Evolutionary conservation across 2,888 invertebrate species (phyloP).

Genomic region (Lepidocyrtoides sp.): DNA sequence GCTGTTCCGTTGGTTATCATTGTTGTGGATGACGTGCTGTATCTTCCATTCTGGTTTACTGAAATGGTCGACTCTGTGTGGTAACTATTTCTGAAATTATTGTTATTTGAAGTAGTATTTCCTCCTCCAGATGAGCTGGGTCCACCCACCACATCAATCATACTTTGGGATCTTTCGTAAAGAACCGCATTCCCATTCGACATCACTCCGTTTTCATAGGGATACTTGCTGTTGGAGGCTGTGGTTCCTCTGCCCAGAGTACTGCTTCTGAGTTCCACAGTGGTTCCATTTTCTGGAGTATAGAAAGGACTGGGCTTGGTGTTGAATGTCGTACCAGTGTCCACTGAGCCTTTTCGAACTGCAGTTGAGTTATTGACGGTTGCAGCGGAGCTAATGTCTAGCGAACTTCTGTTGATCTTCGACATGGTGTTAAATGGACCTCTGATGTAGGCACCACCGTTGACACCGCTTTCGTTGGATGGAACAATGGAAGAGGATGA

Average conservation of each 20-base stretch:
- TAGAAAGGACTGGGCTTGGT: constrained; percentile 79
- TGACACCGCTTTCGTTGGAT: constrained; percentile 59
- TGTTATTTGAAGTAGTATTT: too few relatives aligned
- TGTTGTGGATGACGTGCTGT: background rate
- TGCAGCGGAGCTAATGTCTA: constrained; percentile 70
- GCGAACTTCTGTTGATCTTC: constrained; percentile 74
- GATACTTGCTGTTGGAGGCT: constrained; percentile 47
- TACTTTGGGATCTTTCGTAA: constrained; percentile 88
- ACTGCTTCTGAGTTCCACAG: constrained; percentile 52
- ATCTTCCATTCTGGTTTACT: constrained; percentile 60
- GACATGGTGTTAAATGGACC: constrained; percentile 45
- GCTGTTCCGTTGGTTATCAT: constrained; percentile 34
- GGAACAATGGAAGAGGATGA: constrained; percentile 71
- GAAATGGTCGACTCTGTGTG: constrained; percentile 65
- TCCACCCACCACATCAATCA: constrained; percentile 87
- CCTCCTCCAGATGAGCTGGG: constrained; percentile 64
- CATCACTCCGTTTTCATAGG: constrained; percentile 48
- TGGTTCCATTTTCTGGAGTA: constrained; percentile 55
- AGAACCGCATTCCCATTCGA: constrained; percentile 81
- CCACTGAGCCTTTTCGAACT: constrained; percentile 72
- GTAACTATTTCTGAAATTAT: constrained; percentile 75
- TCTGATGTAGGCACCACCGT: constrained; percentile 62
- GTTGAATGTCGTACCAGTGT: constrained; percentile 70
- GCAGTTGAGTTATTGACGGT: constrained; percentile 9
- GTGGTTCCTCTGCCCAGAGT: constrained; percentile 61